Evolutionary conservation across 2,888 invertebrate species (phyloP), one percentile per base, ranked within the genome.

Genomic region (Plutella xylostella): DNA sequence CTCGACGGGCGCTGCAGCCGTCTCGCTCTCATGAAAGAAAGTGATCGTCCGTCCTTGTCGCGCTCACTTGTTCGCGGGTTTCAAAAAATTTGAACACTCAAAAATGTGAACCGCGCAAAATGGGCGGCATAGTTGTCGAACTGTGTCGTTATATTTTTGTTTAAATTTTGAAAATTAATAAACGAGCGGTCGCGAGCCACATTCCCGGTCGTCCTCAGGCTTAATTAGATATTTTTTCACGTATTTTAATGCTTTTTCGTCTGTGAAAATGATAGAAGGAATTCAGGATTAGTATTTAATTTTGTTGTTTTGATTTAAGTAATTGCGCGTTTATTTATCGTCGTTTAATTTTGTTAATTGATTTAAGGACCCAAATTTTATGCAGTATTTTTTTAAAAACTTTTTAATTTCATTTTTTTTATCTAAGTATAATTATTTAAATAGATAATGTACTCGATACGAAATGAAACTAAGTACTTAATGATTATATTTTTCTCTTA

Each of bases 91-190:
- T 63, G 58, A 60, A 66, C 46, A 43, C 60, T 52, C 64, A 66
- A 69, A 72, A 68, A 76, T 71, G 58, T 68, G 54, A 55, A 63
- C 61, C 67, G 64, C 70, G 68, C 71, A 67, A 69, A 71, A 74
- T 67, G 59, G 55, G 60, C 56, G 58, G 58, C 73, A 82, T 82
- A 71, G 67, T 77, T 78, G 68, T 63, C 67, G 65, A 73, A 74
- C 70, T 61, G 43, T 43, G n/a, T 43, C 37, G 35, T 19, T 43
- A 76, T 70, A 73, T 72, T 75, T 80, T 80, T 76, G 80, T 77
- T 75, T 62, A 71, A 79, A 79, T 77, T 79, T 78, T 64, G 63
- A 74, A 80, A 78, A 77, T 79, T 82, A 82, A 80, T 80, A 80
- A 74, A 30, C 25, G 65, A 60, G 51, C 55, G 58, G 52, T 52